Conservation (phyloP, 2,888 invertebrate species). For the Eupithecia subfuscata region DNA sequence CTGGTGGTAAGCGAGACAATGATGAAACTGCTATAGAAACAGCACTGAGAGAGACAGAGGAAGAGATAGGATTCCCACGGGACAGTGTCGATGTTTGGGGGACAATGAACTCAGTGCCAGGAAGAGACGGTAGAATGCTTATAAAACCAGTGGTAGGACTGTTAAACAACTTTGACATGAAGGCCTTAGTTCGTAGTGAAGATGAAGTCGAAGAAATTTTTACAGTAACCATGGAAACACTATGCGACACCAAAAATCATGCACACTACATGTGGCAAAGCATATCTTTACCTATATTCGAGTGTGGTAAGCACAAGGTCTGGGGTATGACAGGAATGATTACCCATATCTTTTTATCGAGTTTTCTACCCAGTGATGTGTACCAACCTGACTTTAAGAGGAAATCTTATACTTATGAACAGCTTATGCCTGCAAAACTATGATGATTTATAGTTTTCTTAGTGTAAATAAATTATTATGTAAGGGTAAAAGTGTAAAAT, state of each 20-base stretch:
- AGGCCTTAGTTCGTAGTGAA: slow-evolving; percentile 83
- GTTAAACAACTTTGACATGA: slow-evolving; percentile 77
- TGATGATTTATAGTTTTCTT: slow-evolving; percentile 32
- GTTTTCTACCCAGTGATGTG: slow-evolving; percentile 61
- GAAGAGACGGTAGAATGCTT: slow-evolving; percentile 73
- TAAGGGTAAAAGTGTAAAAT: background rate
- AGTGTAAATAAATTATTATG: background rate
- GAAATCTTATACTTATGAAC: slow-evolving; percentile 58
- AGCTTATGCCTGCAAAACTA: slow-evolving; percentile 68
- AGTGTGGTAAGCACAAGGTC: slow-evolving; percentile 83
- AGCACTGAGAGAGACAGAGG: slow-evolving; percentile 93
- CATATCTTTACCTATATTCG: slow-evolving; percentile 79
- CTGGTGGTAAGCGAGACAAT: slow-evolving; percentile 90
- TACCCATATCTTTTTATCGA: slow-evolving; percentile 86
- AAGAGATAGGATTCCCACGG: slow-evolving; percentile 90
- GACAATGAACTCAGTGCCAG: slow-evolving; percentile 61
- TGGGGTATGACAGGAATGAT: slow-evolving; percentile 93
- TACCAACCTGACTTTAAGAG: slow-evolving; percentile 64
- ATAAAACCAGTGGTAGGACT: slow-evolving; percentile 90
- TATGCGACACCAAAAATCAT: slow-evolving; percentile 85
- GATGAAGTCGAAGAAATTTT: slow-evolving; percentile 93
- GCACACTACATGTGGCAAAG: slow-evolving; percentile 86
- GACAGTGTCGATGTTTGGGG: slow-evolving; percentile 88
- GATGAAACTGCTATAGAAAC: slow-evolving; percentile 87
- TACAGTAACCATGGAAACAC: slow-evolving; percentile 85